These are phyloP conservation scores for Phalera bucephala DNA, from an alignment of 2,888 invertebrate genomes.

Conservation along the genomic window DNA sequence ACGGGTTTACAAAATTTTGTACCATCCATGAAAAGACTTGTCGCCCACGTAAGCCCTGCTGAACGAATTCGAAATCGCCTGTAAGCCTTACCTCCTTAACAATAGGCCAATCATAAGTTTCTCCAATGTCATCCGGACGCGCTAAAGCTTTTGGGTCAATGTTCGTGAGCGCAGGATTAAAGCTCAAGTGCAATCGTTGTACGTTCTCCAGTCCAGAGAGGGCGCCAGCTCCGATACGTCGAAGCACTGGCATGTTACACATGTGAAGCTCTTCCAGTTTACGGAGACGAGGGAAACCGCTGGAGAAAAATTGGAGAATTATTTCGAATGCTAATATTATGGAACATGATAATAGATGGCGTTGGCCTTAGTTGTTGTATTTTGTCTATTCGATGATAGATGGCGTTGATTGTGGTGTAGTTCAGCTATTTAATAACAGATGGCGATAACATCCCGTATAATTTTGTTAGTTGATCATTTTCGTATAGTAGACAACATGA, in stretches of 20 bases:
- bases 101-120: slow-evolving; percentile 84
- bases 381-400: not conserved
- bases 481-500: no score
- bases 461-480: no score
- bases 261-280: slow-evolving; percentile 86
- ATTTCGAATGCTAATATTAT: no score
- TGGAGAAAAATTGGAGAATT: slow-evolving; percentile 43
- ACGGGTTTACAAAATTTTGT: no score
- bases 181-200: slow-evolving; percentile 83
- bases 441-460: not conserved
- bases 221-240: slow-evolving; percentile 78
- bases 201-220: slow-evolving; percentile 69
- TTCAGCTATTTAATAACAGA: not conserved
- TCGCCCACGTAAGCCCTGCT: no score
- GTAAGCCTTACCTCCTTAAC: slow-evolving; percentile 5
- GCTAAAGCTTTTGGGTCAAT: slow-evolving; percentile 86
- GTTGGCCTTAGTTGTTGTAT: no score
- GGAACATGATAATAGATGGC: no score
- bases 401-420: not conserved
- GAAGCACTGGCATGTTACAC: slow-evolving; percentile 85
- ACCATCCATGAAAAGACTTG: no score
- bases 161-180: slow-evolving; percentile 83
- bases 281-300: slow-evolving; percentile 85
- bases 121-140: slow-evolving; percentile 69
- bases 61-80: no score